These are phyloP conservation scores for Neotoxoptera formosana DNA, from an alignment of 1,140 invertebrate species.

Conservation along the genomic window DNA sequence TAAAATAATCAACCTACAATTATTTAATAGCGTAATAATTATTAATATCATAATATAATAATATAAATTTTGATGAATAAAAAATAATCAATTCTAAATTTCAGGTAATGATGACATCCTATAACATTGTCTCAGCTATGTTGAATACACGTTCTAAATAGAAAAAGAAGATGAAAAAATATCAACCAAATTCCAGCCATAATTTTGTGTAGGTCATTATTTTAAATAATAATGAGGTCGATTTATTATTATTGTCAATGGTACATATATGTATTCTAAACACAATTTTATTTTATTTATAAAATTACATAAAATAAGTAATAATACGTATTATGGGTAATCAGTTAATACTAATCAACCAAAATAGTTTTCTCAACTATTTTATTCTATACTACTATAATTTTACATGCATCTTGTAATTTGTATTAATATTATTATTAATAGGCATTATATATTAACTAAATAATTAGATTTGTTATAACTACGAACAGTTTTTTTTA, in stretches of 20 bases:
- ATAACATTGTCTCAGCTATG: neutral
- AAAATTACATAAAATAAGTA: too few species aligned
- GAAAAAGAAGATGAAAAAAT: neutral
- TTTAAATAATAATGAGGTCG: neutral
- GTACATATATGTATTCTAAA: too few species aligned
- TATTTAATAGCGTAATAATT: neutral
- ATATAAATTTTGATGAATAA: neutral
- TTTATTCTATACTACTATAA: too few species aligned
- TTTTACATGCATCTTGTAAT: too few species aligned
- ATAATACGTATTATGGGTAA: too few species aligned
- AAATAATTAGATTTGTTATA: too few species aligned
- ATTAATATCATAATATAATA: neutral
- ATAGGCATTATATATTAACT: too few species aligned
- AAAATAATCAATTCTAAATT: neutral
- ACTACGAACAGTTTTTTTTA: neutral
- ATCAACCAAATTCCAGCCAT: neutral
- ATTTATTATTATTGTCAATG: too few species aligned
- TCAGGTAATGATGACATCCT: neutral
- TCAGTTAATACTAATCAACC: too few species aligned
- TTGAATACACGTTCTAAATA: neutral
- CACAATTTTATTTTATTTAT: too few species aligned
- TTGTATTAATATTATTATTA: too few species aligned
- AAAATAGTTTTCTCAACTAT: too few species aligned
- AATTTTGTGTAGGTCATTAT: neutral
- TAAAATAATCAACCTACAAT: neutral